Evolutionary conservation across 2,888 invertebrate species (phyloP).

Genomic region (Priocnemis perturbator): DNA sequence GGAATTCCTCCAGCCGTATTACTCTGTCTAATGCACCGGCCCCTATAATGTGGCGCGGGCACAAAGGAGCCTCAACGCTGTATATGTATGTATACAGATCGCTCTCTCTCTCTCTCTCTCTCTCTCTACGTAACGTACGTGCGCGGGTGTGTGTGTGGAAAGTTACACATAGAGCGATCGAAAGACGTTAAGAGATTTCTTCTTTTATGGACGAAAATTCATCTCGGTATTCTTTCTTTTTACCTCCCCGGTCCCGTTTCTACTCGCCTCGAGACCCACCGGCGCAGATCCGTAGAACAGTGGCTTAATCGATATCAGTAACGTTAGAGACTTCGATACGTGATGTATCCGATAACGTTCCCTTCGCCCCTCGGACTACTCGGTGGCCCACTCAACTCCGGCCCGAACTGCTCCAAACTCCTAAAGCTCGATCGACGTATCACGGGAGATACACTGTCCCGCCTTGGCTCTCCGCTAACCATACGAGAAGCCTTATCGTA

Average conservation of each 20-base stretch:
- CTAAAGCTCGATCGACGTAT: conserved; percentile 43
- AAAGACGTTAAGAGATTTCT: conserved; percentile 44
- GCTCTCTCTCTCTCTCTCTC: too few species aligned
- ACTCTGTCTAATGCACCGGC: conserved; percentile 52
- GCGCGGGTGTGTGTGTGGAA: too few species aligned
- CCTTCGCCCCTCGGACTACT: neutral
- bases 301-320: conserved; percentile 53
- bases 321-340: conserved; percentile 43
- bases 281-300: conserved; percentile 33
- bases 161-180: conserved; percentile 9
- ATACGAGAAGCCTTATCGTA: conserved; percentile 34
- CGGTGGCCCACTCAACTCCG: conserved; percentile 28
- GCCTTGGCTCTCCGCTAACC: conserved; percentile 31
- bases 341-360: conserved; percentile 52
- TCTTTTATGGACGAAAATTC: conserved; percentile 47
- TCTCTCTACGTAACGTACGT: neutral
- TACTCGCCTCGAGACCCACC: conserved; percentile 11
- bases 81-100: conserved; percentile 16
- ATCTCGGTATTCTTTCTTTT: conserved; percentile 30
- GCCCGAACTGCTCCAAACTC: conserved; percentile 43
- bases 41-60: conserved; percentile 39
- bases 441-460: conserved; percentile 37
- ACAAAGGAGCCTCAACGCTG: conserved; percentile 37
- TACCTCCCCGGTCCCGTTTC: neutral
- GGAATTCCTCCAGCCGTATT: conserved; percentile 58